Conservation (phyloP, 1,140 invertebrate genomes). For the Schlechtendalia chinensis region DNA sequence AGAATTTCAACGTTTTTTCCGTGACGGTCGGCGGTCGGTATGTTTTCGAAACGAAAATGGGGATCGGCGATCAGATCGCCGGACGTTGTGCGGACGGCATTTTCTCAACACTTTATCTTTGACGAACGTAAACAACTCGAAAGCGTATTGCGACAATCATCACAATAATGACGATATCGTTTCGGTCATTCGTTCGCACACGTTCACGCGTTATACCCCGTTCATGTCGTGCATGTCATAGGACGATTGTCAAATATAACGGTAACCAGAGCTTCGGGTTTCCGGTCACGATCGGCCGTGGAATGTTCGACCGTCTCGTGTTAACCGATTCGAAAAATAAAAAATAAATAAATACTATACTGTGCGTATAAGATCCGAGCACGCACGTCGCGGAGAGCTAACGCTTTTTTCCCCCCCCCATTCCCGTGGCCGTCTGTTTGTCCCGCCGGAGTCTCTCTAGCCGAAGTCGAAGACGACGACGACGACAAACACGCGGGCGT, state of each 20-base stretch:
- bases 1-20: no score
- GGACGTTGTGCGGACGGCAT: no score
- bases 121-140: no score
- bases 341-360: slow-evolving; percentile 30
- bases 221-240: no score
- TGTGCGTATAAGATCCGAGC: no score
- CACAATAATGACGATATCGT: background rate
- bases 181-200: background rate
- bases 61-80: no score
- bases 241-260: slow-evolving; percentile 26
- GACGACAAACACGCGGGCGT: background rate
- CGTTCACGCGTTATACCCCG: no score
- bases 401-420: background rate
- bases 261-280: slow-evolving; percentile 27
- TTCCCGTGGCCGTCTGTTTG: background rate
- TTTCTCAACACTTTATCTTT: no score
- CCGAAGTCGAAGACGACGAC: background rate
- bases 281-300: slow-evolving; percentile 36
- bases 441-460: background rate
- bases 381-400: background rate
- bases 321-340: slow-evolving; percentile 25
- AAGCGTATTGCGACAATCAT: no score
- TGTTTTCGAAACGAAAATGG: no score
- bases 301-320: background rate
- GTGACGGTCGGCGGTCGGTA: no score